Evolutionary conservation across 2,113 vertebrate genomes (phyloP).

Genomic region (Eulemur macaco): DNA sequence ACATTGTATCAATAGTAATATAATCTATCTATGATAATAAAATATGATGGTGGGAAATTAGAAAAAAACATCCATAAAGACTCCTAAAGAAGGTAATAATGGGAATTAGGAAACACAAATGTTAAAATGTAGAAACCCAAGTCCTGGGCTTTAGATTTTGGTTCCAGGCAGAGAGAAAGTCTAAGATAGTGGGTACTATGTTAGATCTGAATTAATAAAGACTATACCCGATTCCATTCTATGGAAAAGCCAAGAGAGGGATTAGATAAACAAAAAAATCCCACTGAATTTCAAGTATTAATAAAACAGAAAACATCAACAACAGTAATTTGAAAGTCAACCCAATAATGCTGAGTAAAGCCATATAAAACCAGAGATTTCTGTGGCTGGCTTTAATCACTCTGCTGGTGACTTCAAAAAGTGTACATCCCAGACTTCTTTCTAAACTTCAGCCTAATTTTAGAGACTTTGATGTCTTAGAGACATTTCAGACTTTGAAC

Average conservation of each 20-base stretch:
- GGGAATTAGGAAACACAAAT: background rate
- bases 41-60: background rate
- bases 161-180: background rate
- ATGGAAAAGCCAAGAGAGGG: background rate
- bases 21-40: background rate
- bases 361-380: background rate
- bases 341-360: background rate
- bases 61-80: background rate
- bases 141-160: background rate
- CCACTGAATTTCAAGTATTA: background rate
- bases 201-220: background rate
- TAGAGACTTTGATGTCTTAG: background rate
- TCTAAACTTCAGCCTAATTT: background rate
- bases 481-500: background rate
- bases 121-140: background rate
- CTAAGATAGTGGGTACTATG: background rate
- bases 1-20: background rate
- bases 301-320: background rate
- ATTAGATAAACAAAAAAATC: background rate
- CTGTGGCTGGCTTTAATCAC: background rate
- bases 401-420: background rate
- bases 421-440: background rate
- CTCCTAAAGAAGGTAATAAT: background rate
- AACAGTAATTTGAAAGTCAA: background rate
- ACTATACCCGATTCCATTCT: background rate